Conservation (phyloP, 37 sponge, comb jelly and placozoan genomes). For the Mnemiopsis leidyi region DNA sequence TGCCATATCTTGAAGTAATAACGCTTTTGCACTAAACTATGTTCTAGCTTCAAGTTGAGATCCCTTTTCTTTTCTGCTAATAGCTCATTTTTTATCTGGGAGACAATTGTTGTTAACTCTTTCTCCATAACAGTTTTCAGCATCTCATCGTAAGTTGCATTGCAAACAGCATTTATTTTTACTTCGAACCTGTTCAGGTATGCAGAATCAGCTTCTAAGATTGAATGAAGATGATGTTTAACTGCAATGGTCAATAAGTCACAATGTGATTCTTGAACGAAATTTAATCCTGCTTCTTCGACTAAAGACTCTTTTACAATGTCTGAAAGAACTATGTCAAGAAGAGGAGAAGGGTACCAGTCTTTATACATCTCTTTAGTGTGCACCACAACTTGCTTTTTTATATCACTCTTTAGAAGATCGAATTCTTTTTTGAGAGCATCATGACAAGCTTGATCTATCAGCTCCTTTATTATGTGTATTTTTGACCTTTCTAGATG, state of each 20-base stretch:
- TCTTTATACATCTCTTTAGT: neutral
- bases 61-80: neutral
- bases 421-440: neutral
- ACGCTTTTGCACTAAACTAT: neutral
- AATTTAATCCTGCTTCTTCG: neutral
- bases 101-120: no score
- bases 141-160: no score
- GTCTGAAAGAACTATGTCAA: neutral
- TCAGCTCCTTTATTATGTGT: neutral
- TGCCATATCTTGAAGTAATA: conserved; percentile 19
- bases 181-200: no score
- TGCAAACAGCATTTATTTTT: no score
- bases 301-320: neutral
- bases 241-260: neutral
- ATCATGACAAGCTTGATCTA: conserved; percentile 9
- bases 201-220: neutral
- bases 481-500: neutral
- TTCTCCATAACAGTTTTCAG: no score
- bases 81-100: no score
- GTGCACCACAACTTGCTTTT: neutral
- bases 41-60: neutral
- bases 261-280: neutral
- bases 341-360: neutral
- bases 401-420: neutral
- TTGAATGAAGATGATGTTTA: neutral